Base-by-base conservation (phyloP, 2,888 invertebrate species). In the Trichopria drosophilae region DNA sequence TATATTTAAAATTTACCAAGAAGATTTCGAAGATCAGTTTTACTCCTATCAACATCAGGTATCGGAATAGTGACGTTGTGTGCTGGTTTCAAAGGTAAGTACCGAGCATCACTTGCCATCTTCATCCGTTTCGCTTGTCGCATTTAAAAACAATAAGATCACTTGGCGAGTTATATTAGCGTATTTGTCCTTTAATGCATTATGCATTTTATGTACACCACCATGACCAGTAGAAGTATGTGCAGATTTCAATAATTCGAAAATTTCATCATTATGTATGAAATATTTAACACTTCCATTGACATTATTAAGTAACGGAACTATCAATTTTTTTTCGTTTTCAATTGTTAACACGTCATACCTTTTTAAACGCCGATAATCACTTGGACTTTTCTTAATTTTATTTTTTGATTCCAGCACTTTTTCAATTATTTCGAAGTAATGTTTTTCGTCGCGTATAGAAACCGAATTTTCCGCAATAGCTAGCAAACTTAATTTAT, bases 31-130 rank as follows among this genome's bases (percentile, higher is more conserved):
- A 51, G 49, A 40, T 57, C 57, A 50, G 55, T 52, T 50, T 53
- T 51, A 22, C 59, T 57, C 53, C 58, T 49, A 51, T 60, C 52
- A 43, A 59, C 41, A 41, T 41, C 29, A 16, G 29, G 29, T 3
- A 41, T 53, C 53, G 59, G 37, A 44, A 57, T 55, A 51, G 49
- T 42, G 49, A 59, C 55, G 46, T 45, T 59, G 44, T 53, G 54
- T 46, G 48, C 51, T 45, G 42, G 55, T 55, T 59, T 35, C 34
- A 37, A 44, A 22, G 50, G 45, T 48, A 44, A 37, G 49, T 41
- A 57, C 35, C 58, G 41, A 31, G 28, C 23, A 47, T 61, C 63
- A 16, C 63, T 71, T 73, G 42, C 42, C 9, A 43, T 28, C 23
- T 53, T 32, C 55, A 55, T 53, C 49, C 46, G 51, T 24, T 32